Evolutionary conservation across 2,888 invertebrate genomes (phyloP).

Genomic region (Drosophila nigricruria): DNA sequence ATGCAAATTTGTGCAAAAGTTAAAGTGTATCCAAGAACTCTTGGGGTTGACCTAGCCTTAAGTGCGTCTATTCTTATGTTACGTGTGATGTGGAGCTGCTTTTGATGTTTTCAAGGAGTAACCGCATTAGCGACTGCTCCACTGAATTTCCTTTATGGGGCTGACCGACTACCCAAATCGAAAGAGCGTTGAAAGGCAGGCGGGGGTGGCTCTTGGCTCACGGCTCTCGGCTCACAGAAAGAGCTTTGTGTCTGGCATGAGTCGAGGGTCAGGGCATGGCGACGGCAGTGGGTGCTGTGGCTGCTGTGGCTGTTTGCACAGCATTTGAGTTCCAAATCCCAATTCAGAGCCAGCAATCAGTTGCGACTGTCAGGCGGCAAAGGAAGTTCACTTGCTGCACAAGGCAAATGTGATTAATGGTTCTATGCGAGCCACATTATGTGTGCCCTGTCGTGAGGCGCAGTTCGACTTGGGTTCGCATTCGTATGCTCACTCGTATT

Average conservation of each 20-base stretch:
- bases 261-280: slow-evolving; percentile 13
- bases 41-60: slow-evolving; percentile 10
- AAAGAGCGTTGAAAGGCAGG: slow-evolving; percentile 30
- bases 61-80: slow-evolving; percentile 12
- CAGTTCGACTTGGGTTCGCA: slow-evolving; percentile 39
- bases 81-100: slow-evolving; percentile 4
- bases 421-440: slow-evolving; percentile 83
- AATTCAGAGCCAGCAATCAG: slow-evolving; percentile 84
- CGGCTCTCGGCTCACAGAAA: slow-evolving; percentile 14
- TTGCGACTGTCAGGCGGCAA: slow-evolving; percentile 84
- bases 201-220: slow-evolving; percentile 33
- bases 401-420: slow-evolving; percentile 85
- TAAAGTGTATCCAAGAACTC: slow-evolving; percentile 10
- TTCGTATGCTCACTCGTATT: slow-evolving; percentile 33
- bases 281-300: slow-evolving; percentile 22
- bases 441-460: slow-evolving; percentile 55
- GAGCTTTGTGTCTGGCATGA: slow-evolving; percentile 48
- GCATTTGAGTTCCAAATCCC: slow-evolving; percentile 80
- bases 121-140: slow-evolving; percentile 53
- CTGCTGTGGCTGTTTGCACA: slow-evolving; percentile 49
- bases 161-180: slow-evolving; percentile 22
- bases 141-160: slow-evolving; percentile 61
- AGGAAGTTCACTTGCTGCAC: slow-evolving; percentile 85
- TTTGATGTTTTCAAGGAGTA: slow-evolving; percentile 20
- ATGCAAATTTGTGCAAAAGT: slow-evolving; percentile 13